Percentiles rank a stretch among this genome's conserved stretches.
Conservation (phyloP, 2,797 vertebrate genomes). For the Scomberomorus guttatus region DNA sequence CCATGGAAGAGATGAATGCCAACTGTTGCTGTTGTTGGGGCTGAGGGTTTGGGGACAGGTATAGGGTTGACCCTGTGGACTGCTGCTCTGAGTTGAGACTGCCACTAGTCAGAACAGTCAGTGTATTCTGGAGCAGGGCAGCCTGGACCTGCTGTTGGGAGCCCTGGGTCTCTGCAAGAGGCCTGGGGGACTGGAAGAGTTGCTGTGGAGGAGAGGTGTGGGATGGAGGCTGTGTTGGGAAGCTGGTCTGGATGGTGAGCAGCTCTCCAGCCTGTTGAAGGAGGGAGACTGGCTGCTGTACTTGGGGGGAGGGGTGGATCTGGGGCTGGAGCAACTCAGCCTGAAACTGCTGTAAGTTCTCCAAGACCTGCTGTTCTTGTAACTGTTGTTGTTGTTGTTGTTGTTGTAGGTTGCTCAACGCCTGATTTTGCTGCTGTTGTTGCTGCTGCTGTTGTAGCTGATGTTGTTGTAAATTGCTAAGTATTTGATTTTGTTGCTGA, state of each 20-base stretch:
- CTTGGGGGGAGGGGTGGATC: conserved; percentile 82
- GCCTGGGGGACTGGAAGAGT: conserved; percentile 94
- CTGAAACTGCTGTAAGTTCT: conserved; percentile 87
- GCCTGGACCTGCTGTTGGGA: conserved; percentile 93
- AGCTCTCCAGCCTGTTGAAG: conserved; percentile 94
- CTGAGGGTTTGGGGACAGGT: conserved; percentile 91
- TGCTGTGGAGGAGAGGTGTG: conserved; percentile 94
- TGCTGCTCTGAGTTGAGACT: conserved; percentile 91
- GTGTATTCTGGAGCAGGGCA: conserved; percentile 91
- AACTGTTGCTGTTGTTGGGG: conserved; percentile 87
- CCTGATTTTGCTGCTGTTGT: conserved; percentile 80
- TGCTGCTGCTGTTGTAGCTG: conserved; percentile 79
- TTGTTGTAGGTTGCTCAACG: conserved; percentile 79
- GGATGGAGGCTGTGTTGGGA: conserved; percentile 90
- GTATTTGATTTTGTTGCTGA: conserved; percentile 84
- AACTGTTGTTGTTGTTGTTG: conserved; percentile 87
- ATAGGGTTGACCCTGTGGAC: conserved; percentile 86
- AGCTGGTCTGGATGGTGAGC: conserved; percentile 94
- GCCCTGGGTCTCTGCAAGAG: conserved; percentile 91
- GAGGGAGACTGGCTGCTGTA: conserved; percentile 88
- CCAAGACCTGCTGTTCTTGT: conserved; percentile 85
- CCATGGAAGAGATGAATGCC: conserved; percentile 92
- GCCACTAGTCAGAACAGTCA: conserved; percentile 90
- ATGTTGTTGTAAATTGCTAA: conserved; percentile 83
- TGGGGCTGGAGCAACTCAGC: conserved; percentile 92